These are phyloP conservation scores for Eulemur coronatus DNA, from an alignment of 2,797 vertebrate species.

Conservation along the genomic window DNA sequence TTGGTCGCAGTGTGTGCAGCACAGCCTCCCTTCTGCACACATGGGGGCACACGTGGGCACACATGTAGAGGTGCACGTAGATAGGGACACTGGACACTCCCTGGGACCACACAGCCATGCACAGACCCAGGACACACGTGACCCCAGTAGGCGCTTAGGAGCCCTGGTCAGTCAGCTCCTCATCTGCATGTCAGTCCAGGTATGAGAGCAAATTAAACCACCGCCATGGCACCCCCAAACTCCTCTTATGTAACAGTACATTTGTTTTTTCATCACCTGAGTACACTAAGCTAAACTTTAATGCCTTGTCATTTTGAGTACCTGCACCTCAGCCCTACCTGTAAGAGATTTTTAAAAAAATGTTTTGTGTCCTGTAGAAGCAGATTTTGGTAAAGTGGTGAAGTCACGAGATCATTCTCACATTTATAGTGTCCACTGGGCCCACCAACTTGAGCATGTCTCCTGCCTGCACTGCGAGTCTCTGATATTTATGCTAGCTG, in stretches of 20 bases:
- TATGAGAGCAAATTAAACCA: not conserved
- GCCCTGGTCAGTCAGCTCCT: not conserved
- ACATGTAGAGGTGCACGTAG: not conserved
- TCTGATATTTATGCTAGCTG: slow-evolving; percentile 75
- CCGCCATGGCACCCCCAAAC: not conserved
- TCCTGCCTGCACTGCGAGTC: slow-evolving; percentile 54
- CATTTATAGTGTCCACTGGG: slow-evolving; percentile 73
- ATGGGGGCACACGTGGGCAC: rapidly evolving
- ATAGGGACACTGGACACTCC: rapidly evolving
- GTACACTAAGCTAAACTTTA: slow-evolving; percentile 77
- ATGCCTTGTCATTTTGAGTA: slow-evolving; percentile 21
- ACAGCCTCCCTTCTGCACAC: rapidly evolving
- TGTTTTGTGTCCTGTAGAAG: slow-evolving; percentile 55
- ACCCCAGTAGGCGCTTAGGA: not conserved
- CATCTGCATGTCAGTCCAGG: rapidly evolving
- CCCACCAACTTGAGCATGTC: slow-evolving; percentile 70
- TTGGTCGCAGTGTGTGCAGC: too few relatives aligned
- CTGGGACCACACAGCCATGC: rapidly evolving
- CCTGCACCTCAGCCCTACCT: slow-evolving; percentile 42
- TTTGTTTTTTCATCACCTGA: slow-evolving; percentile 70
- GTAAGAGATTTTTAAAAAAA: not conserved
- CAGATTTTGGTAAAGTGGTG: slow-evolving; percentile 69
- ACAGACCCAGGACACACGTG: not conserved
- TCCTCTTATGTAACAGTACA: not conserved
- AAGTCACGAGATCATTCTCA: slow-evolving; percentile 68